These are phyloP conservation scores for Philereme transversata DNA, from an alignment of 2,888 invertebrate species.

Conservation along the genomic window DNA sequence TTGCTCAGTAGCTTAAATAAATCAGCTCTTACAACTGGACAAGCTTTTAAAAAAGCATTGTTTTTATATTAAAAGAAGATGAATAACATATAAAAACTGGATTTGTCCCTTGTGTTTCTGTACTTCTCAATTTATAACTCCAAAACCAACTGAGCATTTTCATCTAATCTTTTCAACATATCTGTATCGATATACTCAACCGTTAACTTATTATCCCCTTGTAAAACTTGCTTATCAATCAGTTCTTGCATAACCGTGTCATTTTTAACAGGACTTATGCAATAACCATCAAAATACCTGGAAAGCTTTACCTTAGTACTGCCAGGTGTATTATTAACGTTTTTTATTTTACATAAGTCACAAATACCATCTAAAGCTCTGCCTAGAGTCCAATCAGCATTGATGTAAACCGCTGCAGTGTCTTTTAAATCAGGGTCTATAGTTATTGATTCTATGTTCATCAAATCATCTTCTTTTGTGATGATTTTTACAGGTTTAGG, in stretches of 20 bases:
- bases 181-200: conserved; percentile 84
- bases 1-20: no score
- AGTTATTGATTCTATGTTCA: conserved; percentile 56
- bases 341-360: conserved; percentile 85
- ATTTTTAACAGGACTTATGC: conserved; percentile 82
- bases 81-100: no score
- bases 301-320: conserved; percentile 86
- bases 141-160: conserved; percentile 65
- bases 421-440: conserved; percentile 73
- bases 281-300: conserved; percentile 85
- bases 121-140: conserved; percentile 14
- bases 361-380: conserved; percentile 88
- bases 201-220: conserved; percentile 87
- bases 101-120: no score
- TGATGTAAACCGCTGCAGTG: conserved; percentile 83
- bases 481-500: conserved; percentile 67
- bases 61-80: no score
- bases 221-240: conserved; percentile 75
- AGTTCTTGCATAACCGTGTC: conserved; percentile 80
- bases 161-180: conserved; percentile 56
- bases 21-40: no score
- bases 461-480: conserved; percentile 56
- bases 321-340: conserved; percentile 86
- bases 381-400: conserved; percentile 88
- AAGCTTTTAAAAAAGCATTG: no score